Evolutionary conservation across 2,113 vertebrate genomes (phyloP), one percentile per base, ranked within the genome.

Genomic region (Chitala chitala): DNA sequence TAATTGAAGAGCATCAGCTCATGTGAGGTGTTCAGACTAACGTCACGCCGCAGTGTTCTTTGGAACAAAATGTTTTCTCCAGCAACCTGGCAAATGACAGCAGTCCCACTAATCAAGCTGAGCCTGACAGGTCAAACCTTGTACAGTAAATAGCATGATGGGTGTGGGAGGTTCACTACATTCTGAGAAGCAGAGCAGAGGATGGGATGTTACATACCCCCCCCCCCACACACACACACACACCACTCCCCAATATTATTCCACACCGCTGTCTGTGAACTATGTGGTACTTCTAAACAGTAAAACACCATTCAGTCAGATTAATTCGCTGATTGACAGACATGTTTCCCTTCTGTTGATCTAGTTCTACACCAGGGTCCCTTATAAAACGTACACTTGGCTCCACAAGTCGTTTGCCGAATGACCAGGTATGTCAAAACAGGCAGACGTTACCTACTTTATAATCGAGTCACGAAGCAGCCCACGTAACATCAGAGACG

Each of bases 401-500:
- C 13, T 20, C 59, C n/a, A 20, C 5, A n/a, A 22, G 31, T 63
- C 29, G 20, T 38, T 36, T 63, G 4, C 33, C 6, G 15, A 15
- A 31, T 8, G 5, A 17, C 13, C 26, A 64, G 29, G 40, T 38
- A 4, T 22, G 9, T 9, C 24, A 10, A 56, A 26, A 9, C 2
- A 56, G 4, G 7, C 20, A 56, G 7, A 26, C 12, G 5, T 9
- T 56, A 26, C 6, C 9, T 61, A 61, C 29, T 44, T 66, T 44
- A 1, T 10, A 44, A 46, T 22, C 13, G 3, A 31, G 24, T 68
- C n/a, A 46, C 24, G 29, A 68, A 48, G 44, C 64, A 48, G 1
- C 40, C 12, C 13, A 46, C 46, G 12, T 36, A 70, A n/a, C 58
- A 54, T 40, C 6, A 12, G 44, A 31, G 79, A 84, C 78, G 72